Conservation (phyloP, 2,888 invertebrate species). For the Apotomis betuletana region DNA sequence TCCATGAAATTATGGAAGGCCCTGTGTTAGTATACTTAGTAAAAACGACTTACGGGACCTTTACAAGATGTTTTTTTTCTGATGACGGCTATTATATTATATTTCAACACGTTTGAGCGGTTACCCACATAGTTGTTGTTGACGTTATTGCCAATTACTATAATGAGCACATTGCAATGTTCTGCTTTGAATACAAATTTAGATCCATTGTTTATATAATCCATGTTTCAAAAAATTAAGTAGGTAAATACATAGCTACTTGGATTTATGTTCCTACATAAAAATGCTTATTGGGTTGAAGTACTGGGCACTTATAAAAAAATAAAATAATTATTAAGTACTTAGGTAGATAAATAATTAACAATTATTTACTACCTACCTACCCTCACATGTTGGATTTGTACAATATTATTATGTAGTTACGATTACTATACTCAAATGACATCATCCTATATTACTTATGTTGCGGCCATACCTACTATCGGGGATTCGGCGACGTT, state of each 20-base stretch:
- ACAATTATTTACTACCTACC: no score
- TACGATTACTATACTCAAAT: no score
- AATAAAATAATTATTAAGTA: no score
- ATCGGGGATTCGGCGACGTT: no score
- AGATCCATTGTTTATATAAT: constrained; percentile 47
- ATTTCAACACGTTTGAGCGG: constrained; percentile 23
- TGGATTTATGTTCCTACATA: neutral
- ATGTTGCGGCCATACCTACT: no score
- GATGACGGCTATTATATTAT: constrained; percentile 28
- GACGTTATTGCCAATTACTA: constrained; percentile 59
- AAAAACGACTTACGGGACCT: constrained; percentile 33
- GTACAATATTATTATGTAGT: no score
- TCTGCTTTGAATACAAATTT: constrained; percentile 60
- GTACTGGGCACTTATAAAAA: no score
- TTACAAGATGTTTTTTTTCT: constrained; percentile 21
- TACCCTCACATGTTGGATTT: no score
- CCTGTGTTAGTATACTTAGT: constrained; percentile 23
- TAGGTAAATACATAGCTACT: neutral
- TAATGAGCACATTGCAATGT: constrained; percentile 49
- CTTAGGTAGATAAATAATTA: no score
- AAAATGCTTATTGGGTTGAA: neutral
- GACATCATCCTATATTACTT: no score
- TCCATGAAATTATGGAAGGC: constrained; percentile 19
- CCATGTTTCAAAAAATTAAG: constrained; percentile 47
- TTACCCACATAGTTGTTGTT: constrained; percentile 37